These are phyloP conservation scores for Bubo blakistoni DNA, from an alignment of 2,113 vertebrate genomes.

Conservation along the genomic window DNA sequence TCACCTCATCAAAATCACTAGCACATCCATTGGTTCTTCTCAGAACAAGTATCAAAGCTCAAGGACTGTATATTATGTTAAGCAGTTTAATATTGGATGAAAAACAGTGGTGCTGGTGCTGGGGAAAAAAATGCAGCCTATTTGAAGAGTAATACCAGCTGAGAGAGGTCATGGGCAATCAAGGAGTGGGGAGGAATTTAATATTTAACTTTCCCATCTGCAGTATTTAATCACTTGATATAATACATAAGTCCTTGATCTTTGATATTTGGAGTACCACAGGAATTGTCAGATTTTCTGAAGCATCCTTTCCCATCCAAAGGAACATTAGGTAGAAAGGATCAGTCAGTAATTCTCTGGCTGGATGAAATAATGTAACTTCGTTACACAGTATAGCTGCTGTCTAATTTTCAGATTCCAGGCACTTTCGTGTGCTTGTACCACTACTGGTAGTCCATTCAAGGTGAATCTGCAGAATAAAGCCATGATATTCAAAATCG, in stretches of 20 bases:
- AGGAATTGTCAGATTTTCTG: conserved; percentile 4
- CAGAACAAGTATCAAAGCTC: conserved; percentile 36
- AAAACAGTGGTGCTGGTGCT: neutral
- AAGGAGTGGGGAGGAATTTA: neutral
- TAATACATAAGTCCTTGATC: conserved; percentile 33
- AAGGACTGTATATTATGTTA: conserved; percentile 35
- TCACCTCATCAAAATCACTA: neutral
- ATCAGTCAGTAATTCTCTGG: neutral
- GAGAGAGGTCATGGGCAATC: neutral
- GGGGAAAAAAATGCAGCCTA: neutral
- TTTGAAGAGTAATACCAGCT: neutral
- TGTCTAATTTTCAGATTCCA: neutral
- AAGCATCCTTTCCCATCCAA: neutral
- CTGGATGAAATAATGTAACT: neutral
- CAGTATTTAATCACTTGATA: conserved; percentile 29
- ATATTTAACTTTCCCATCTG: conserved; percentile 15
- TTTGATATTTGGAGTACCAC: conserved; percentile 29
- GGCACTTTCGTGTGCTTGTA: neutral
- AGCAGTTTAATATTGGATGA: conserved; percentile 4
- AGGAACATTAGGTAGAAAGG: neutral
- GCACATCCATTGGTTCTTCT: neutral
- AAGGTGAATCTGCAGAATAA: neutral
- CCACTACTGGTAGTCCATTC: neutral
- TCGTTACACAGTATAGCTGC: neutral
- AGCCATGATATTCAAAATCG: neutral